These are phyloP conservation scores for Actinia equina DNA, from an alignment of 64 coral and sea anemone species.

Conservation along the genomic window DNA sequence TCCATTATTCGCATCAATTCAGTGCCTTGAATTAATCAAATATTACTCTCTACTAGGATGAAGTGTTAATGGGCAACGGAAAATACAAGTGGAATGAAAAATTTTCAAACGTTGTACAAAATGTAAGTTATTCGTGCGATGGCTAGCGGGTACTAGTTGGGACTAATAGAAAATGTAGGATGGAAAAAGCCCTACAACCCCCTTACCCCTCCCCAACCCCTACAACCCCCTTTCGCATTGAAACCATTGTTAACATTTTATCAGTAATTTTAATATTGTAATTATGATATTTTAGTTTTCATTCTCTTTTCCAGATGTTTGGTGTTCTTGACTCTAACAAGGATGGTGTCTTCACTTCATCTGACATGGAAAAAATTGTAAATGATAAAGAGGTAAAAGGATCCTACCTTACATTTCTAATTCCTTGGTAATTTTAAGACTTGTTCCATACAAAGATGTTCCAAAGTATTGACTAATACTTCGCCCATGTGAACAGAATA, in stretches of 20 bases:
- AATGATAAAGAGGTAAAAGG: neutral
- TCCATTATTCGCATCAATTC: neutral
- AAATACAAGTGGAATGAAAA: slow-evolving; percentile 32
- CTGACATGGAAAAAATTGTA: neutral
- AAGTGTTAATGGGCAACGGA: neutral
- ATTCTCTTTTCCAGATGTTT: neutral
- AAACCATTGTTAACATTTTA: too few species aligned
- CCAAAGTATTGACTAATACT: too few species aligned
- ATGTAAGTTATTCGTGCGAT: neutral
- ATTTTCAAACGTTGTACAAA: neutral
- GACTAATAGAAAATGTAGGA: too few species aligned
- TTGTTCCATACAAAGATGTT: too few species aligned
- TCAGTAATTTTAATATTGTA: neutral
- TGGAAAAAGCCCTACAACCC: too few species aligned
- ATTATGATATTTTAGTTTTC: neutral
- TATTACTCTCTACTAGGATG: neutral
- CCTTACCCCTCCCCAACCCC: too few species aligned
- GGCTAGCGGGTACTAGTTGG: too few species aligned
- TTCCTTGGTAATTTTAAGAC: too few species aligned
- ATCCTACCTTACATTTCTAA: neutral
- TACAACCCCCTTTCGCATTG: too few species aligned
- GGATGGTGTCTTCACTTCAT: neutral
- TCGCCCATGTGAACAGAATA: too few species aligned
- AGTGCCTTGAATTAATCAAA: neutral
- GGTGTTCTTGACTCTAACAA: neutral